A percentile compares a stretch with the other conserved stretches of the same genome.
phyloP scores from a whole-genome alignment of 1,140 invertebrate species.

The Planococcus citri region DNA sequence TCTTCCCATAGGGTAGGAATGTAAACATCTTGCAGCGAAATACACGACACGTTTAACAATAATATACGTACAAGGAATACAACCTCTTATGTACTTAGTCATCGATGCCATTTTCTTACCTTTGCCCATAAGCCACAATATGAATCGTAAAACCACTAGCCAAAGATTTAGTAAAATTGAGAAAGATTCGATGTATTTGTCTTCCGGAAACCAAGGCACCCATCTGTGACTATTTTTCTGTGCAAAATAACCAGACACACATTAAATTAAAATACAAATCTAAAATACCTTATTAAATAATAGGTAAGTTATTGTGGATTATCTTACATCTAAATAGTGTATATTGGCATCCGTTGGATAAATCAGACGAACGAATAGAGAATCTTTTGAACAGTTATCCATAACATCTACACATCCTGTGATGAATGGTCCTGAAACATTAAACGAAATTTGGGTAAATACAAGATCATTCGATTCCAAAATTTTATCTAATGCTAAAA shows the following conservation, averaged over 20 bases:
- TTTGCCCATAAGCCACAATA: background rate
- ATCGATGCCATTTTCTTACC: background rate
- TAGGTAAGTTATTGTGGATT: too few relatives aligned
- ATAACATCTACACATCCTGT: conserved; percentile 37
- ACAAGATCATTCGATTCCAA: too few relatives aligned
- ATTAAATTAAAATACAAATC: background rate
- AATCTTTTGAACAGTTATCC: conserved; percentile 33
- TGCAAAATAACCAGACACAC: conserved; percentile 23
- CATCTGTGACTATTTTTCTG: conserved; percentile 38
- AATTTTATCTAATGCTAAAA: too few relatives aligned
- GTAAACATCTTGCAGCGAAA: conserved; percentile 24
- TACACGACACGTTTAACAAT: background rate
- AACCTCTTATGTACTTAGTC: background rate
- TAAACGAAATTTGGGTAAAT: background rate
- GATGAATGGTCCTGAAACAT: conserved; percentile 34
- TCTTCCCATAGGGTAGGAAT: conserved; percentile 45
- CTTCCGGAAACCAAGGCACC: conserved; percentile 44
- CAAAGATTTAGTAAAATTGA: conserved; percentile 39
- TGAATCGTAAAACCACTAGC: conserved; percentile 33
- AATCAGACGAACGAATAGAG: conserved; percentile 35
- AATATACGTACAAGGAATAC: background rate
- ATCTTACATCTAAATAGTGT: conserved; percentile 30
- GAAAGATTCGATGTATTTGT: conserved; percentile 42
- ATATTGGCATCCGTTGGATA: conserved; percentile 34
- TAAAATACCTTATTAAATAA: background rate